These are phyloP conservation scores for Anhinga rufa DNA, from an alignment of 2,113 vertebrate genomes.

Conservation along the genomic window DNA sequence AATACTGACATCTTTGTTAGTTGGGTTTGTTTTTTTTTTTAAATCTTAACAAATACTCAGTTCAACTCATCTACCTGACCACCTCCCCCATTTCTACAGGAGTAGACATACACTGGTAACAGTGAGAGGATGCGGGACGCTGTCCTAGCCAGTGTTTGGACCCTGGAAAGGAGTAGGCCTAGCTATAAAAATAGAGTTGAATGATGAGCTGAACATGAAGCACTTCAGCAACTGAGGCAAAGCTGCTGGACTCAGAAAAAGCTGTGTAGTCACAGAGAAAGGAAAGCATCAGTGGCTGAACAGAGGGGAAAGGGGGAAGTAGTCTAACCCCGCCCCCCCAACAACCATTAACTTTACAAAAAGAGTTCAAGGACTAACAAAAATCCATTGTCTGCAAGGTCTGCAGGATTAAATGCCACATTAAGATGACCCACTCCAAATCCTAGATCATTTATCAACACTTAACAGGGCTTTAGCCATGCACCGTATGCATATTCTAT, in stretches of 20 bases:
- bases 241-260: constrained; percentile 64
- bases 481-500: constrained; percentile 34
- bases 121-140: constrained; percentile 55
- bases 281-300: neutral
- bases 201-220: constrained; percentile 58
- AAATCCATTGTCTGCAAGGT: neutral
- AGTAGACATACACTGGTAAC: constrained; percentile 53
- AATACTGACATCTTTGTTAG: constrained; percentile 65
- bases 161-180: constrained; percentile 59
- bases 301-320: constrained; percentile 18
- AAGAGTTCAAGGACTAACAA: neutral
- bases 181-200: neutral
- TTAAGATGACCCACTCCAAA: constrained; percentile 29
- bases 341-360: neutral
- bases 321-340: neutral
- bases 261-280: constrained; percentile 59
- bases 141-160: constrained; percentile 63
- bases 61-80: constrained; percentile 31
- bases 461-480: constrained; percentile 44
- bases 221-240: constrained; percentile 55
- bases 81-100: constrained; percentile 7
- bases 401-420: constrained; percentile 4
- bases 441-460: constrained; percentile 19
- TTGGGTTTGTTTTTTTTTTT: neutral
- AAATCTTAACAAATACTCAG: constrained; percentile 28